phyloP scores from a whole-genome alignment of 2,888 invertebrate genomes.

The Hermodice carunculata region DNA sequence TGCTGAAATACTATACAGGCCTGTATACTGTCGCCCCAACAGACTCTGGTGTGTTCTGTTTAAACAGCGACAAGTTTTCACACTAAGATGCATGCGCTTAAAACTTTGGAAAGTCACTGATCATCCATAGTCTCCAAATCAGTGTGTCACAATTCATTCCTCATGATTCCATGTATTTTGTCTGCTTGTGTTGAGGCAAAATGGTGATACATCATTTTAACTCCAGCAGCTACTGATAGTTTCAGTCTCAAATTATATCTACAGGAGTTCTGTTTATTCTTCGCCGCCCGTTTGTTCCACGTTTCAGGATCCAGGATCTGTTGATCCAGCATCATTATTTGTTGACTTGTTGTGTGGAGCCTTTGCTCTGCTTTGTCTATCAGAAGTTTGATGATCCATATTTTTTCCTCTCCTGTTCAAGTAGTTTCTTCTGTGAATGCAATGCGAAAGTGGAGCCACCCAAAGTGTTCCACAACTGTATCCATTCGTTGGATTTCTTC shows the following conservation, averaged over 20 bases:
- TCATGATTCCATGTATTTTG: slow-evolving; percentile 52
- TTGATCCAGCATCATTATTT: slow-evolving; percentile 60
- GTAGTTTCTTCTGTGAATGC: no score
- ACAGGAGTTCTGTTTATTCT: slow-evolving; percentile 61
- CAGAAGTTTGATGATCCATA: no score
- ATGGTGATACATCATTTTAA: slow-evolving; percentile 68
- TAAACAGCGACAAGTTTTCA: no score
- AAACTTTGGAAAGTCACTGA: no score
- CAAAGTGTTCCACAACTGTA: no score
- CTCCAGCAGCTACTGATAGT: slow-evolving; percentile 61
- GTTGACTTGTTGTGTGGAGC: slow-evolving; percentile 61
- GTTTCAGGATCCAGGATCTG: slow-evolving; percentile 62
- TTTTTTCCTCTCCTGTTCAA: no score
- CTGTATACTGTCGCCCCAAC: no score
- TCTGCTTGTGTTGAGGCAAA: slow-evolving; percentile 64
- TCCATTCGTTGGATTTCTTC: no score
- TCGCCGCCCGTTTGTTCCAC: slow-evolving; percentile 61
- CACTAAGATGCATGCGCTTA: no score
- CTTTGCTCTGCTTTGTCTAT: slow-evolving; percentile 36
- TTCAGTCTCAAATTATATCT: slow-evolving; percentile 58
- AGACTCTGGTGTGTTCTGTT: no score
- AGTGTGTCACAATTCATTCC: slow-evolving; percentile 41
- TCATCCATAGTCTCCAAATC: slow-evolving; percentile 6
- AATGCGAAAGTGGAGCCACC: no score
- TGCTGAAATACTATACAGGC: no score